Evolutionary conservation across 2,113 vertebrate species (phyloP).

Genomic region (Sphaerodactylus townsendi): DNA sequence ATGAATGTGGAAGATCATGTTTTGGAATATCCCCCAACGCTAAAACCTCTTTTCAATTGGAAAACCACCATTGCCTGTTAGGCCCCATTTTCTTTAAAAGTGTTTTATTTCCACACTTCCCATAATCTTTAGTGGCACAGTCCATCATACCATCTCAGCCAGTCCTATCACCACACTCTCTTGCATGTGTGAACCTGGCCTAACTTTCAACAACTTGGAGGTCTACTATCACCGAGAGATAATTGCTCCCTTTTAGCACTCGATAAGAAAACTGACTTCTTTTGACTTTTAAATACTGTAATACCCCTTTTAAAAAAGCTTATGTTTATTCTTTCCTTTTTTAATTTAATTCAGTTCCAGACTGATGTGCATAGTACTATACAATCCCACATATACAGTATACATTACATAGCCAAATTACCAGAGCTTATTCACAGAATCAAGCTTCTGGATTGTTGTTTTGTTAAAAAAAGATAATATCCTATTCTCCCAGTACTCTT

Average conservation of each 20-base stretch:
- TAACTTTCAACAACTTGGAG: too few species aligned
- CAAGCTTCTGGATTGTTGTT: constrained; percentile 53
- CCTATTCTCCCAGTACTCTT: constrained; percentile 15
- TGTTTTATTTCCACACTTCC: too few species aligned
- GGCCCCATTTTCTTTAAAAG: too few species aligned
- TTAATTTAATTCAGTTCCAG: constrained; percentile 68
- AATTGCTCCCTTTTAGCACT: background rate
- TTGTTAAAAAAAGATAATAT: background rate
- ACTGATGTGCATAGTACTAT: constrained; percentile 44
- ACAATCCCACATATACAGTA: constrained; percentile 31
- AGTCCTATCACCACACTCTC: too few species aligned
- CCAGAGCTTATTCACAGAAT: constrained; percentile 68
- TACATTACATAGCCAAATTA: constrained; percentile 40
- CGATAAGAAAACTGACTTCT: background rate
- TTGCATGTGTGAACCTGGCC: too few species aligned
- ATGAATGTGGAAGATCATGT: too few species aligned
- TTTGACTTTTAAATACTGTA: background rate
- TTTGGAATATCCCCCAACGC: too few species aligned
- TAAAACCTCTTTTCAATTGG: too few species aligned
- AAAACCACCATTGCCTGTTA: too few species aligned
- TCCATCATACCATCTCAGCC: too few species aligned
- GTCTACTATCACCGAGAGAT: too few species aligned
- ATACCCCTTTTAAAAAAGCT: constrained; percentile 29
- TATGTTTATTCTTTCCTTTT: constrained; percentile 2
- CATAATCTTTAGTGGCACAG: too few species aligned